phyloP scores from a whole-genome alignment of 2,797 vertebrate genomes.

The Thaleichthys pacificus region DNA sequence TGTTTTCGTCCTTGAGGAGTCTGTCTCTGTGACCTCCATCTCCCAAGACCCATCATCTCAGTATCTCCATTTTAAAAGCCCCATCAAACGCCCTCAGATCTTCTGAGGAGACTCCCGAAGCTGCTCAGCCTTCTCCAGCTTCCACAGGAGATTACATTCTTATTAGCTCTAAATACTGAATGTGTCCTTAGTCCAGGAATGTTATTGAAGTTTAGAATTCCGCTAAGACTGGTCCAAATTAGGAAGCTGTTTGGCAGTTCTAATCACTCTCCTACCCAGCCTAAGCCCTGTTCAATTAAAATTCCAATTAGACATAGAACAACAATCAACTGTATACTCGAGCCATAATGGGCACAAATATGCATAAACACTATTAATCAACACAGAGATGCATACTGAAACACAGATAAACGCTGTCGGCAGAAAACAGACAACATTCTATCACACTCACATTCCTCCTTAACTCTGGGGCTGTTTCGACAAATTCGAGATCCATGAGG shows the following conservation, averaged over 20 bases:
- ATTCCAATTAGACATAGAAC: conserved; percentile 69
- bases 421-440: neutral
- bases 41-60: no score
- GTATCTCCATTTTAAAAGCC: no score
- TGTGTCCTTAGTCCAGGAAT: conserved; percentile 42
- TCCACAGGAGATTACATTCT: conserved; percentile 43
- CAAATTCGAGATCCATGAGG: no score
- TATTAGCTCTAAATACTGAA: conserved; percentile 55
- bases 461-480: no score
- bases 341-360: conserved; percentile 41
- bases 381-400: neutral
- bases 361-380: conserved; percentile 50
- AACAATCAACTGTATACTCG: conserved; percentile 45
- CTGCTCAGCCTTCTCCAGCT: neutral
- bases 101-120: no score
- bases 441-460: no score
- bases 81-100: no score
- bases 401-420: neutral
- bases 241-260: conserved; percentile 53
- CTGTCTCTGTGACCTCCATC: no score
- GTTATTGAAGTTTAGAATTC: conserved; percentile 49
- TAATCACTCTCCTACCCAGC: conserved; percentile 58
- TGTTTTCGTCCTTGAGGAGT: no score
- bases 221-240: conserved; percentile 51
- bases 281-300: conserved; percentile 73